These are phyloP conservation scores for Monoplex corrugatus DNA, from an alignment of 2,888 invertebrate genomes.

Conservation along the genomic window DNA sequence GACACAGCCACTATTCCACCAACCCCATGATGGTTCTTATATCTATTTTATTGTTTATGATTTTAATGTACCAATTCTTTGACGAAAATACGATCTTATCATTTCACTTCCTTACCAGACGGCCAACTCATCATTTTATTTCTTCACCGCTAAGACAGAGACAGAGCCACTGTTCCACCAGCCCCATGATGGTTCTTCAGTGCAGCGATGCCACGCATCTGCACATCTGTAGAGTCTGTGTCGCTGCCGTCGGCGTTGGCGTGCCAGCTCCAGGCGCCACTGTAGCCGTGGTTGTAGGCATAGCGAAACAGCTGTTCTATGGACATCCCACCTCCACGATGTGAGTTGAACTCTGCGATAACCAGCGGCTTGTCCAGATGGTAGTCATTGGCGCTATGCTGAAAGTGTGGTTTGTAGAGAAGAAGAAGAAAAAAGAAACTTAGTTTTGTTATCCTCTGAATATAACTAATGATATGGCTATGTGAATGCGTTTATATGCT, in stretches of 20 bases:
- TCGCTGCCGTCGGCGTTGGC: constrained; percentile 57
- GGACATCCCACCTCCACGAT: constrained; percentile 52
- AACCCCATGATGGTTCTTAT: too few relatives aligned
- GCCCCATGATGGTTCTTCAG: constrained; percentile 31
- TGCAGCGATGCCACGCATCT: constrained; percentile 50
- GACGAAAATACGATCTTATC: not conserved
- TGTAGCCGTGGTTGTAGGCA: constrained; percentile 55
- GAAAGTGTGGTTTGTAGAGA: too few relatives aligned
- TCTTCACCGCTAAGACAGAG: not conserved
- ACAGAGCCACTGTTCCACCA: not conserved
- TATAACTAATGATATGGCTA: too few relatives aligned
- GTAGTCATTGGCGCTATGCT: constrained; percentile 52
- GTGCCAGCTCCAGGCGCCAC: constrained; percentile 60
- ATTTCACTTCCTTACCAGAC: not conserved
- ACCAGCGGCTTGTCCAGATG: constrained; percentile 53
- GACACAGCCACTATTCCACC: too few relatives aligned
- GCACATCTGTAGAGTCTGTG: constrained; percentile 52
- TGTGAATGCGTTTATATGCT: too few relatives aligned
- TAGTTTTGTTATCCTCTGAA: too few relatives aligned
- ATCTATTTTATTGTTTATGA: not conserved
- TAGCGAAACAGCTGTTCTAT: constrained; percentile 51
- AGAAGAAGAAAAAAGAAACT: too few relatives aligned
- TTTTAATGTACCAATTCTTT: not conserved
- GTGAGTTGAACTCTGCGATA: constrained; percentile 56
- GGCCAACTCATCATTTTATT: not conserved